Evolutionary conservation across 2,113 vertebrate species (phyloP), one percentile per base, ranked within the genome.

Genomic region (Corythaixoides concolor): DNA sequence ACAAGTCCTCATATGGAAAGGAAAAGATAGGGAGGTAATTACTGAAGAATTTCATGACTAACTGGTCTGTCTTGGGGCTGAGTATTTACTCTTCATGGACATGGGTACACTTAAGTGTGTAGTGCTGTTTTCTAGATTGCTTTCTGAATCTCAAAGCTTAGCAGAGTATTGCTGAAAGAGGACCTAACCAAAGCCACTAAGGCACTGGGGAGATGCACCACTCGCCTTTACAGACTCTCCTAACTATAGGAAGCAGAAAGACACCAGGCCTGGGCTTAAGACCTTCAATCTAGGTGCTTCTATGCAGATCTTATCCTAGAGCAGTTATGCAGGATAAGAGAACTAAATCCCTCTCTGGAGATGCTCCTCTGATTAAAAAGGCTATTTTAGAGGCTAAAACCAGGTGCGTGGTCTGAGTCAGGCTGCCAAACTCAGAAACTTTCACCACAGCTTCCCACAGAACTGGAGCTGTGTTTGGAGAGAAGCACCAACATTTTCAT

Each of bases 351-450:
- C n/a, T 43, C 32, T 59, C 27, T 39, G 30, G n/a, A 70, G 27
- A 59, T 33, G 24, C 35, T 59, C 30, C 67, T 74, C 62, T 69
- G 39, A 30, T 47, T 63, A 63, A 41, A 72, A 68, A 26, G 7
- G 49, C 28, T 67, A n/a, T 35, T 67, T 85, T 6, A 92, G 64
- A 68, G 59, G 37, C 12, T 63, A 49, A 81, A 76, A 43, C 14
- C 23, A 78, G 60, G 21, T 0, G 1, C 0, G 1, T 45, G 20
- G 21, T 50, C 27, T 2, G 7, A 66, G 52, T 21, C 37, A 49
- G 41, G 73, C 19, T 68, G 47, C 35, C n/a, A 68, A 90, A 68
- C 13, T 15, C 50, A 20, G 59, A 55, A 35, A 37, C 37, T n/a
- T 43, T 41, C 50, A 50, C 49, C 22, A 37, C 23, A 85, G 39